Percentiles rank a stretch among this genome's conserved stretches.
phyloP scores from a whole-genome alignment of 2,113 vertebrate species.

The Vidua macroura region DNA sequence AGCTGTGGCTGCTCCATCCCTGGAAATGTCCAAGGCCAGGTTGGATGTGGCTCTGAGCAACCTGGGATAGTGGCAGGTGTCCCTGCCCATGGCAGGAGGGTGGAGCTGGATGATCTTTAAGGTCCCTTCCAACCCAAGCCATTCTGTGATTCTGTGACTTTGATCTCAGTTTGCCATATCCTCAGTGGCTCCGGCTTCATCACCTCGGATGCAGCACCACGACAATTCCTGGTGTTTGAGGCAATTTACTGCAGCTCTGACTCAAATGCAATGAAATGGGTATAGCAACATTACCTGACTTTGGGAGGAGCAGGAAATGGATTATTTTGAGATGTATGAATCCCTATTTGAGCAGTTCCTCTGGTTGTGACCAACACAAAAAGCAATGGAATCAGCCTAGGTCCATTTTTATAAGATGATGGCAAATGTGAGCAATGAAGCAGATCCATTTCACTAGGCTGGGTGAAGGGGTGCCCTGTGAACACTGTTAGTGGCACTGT shows the following conservation, averaged over 20 bases:
- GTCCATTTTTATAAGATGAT: not conserved
- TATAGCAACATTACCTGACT: not conserved
- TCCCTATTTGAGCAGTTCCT: not conserved
- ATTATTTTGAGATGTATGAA: not conserved
- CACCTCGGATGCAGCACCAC: not conserved
- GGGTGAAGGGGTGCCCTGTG: not conserved
- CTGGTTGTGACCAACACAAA: not conserved
- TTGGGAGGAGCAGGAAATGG: not conserved
- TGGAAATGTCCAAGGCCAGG: rapidly evolving
- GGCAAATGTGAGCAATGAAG: not conserved
- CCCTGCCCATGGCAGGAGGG: rapidly evolving
- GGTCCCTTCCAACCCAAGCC: not conserved
- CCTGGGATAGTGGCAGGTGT: rapidly evolving
- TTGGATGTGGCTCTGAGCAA: rapidly evolving
- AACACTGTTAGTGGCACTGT: not conserved
- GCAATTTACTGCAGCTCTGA: not conserved
- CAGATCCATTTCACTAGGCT: not conserved
- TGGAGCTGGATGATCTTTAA: not conserved
- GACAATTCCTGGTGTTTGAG: not conserved
- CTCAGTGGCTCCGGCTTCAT: not conserved
- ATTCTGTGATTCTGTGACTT: not conserved
- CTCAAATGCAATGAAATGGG: not conserved
- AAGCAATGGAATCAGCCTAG: not conserved
- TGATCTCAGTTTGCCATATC: not conserved
- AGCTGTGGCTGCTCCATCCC: not conserved